Evolutionary conservation across 2,888 invertebrate species (phyloP), one percentile per base, ranked within the genome.

Genomic region (Chironomus tentans): DNA sequence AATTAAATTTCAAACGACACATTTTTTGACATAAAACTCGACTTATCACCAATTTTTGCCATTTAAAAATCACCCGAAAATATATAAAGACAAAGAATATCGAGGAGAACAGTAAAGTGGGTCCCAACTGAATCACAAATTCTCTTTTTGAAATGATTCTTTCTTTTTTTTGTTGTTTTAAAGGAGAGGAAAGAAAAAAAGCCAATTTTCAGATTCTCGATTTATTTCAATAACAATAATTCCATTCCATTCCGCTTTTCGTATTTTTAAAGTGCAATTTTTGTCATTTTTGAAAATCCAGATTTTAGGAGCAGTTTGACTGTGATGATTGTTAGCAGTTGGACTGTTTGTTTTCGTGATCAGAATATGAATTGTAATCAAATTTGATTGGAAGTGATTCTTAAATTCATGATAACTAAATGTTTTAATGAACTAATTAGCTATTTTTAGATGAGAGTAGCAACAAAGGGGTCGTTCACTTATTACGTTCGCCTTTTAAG

Each of bases 21-120:
- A 74, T 74, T 74, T 62, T 65, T 68, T 74, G 74, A 68, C 74
- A 74, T 74, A 68, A 74, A 74, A 74, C 74, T 74, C 74, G 65
- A 74, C 74, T 74, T 74, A 74, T 74, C 74, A 74, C 74, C 74
- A 74, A 74, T 74, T 74, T 38, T 74, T 74, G 68, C 74, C 65
- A 62, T 74, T 74, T 68, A 74, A 68, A 61, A 61, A 72, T 72
- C 72, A 72, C 18, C 72, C 72, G 61, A 50, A 72, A 72, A 70
- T 38, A 72, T 62, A 62, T 62, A 56, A 65, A 21, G 24, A 65
- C 13, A 65, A 38, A 38, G 7, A 38, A 65, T n/a, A 65, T 13
- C 65, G 13, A 22, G 5, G 15, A 56, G 56, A 15, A 65, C 13
- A 65, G 22, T 65, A 65, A 65, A 65, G 65, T 24, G 65, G 21